Conservation (phyloP, 2,888 invertebrate genomes). For the Spodoptera exigua region DNA sequence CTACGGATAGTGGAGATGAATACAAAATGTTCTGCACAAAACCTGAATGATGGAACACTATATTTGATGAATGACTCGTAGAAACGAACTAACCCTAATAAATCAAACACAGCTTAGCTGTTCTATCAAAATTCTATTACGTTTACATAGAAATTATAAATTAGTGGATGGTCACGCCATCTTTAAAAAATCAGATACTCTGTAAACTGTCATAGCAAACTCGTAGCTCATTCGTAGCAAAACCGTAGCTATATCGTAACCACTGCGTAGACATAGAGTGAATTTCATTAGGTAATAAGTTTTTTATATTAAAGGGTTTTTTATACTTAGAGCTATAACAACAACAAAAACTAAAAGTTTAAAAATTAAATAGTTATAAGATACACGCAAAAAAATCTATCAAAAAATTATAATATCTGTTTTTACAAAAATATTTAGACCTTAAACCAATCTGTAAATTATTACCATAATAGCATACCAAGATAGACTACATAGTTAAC, state of each 20-base stretch:
- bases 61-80: slow-evolving; percentile 25
- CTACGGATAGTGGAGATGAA: slow-evolving; percentile 26
- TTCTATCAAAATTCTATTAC: slow-evolving; percentile 9
- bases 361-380: too few relatives aligned
- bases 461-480: too few relatives aligned
- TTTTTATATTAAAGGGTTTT: too few relatives aligned
- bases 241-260: slow-evolving; percentile 2
- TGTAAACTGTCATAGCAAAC: not conserved
- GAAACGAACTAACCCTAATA: slow-evolving; percentile 14
- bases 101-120: slow-evolving; percentile 39
- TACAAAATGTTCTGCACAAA: slow-evolving; percentile 28
- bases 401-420: too few relatives aligned
- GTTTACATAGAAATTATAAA: slow-evolving; percentile 1
- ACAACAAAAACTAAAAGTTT: too few relatives aligned
- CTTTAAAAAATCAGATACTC: not conserved
- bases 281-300: too few relatives aligned
- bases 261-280: not conserved
- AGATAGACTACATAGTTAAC: too few relatives aligned
- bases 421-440: too few relatives aligned
- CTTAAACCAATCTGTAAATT: too few relatives aligned
- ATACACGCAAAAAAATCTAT: too few relatives aligned
- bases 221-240: not conserved
- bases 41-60: slow-evolving; percentile 44
- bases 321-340: too few relatives aligned
- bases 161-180: not conserved